Percentiles rank a stretch among this genome's conserved stretches.
phyloP scores from a whole-genome alignment of 2,888 invertebrate species.

The Salticus scenicus region DNA sequence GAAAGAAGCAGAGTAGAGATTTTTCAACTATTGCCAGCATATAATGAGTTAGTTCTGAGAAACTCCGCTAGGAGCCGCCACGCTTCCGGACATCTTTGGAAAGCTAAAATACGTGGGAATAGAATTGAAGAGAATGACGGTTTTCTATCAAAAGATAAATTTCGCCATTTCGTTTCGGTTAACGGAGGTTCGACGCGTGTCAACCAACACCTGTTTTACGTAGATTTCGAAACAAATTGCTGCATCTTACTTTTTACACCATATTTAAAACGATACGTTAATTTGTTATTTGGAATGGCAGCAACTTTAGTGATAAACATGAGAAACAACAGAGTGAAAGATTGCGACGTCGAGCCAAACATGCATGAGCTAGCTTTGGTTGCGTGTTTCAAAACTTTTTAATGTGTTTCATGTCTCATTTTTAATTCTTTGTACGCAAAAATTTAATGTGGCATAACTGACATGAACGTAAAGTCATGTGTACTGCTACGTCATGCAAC shows the following conservation, averaged over 20 bases:
- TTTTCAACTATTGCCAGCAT: conserved; percentile 33
- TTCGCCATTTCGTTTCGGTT: background rate
- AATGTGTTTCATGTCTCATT: conserved; percentile 3
- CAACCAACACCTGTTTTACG: background rate
- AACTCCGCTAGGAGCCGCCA: conserved; percentile 39
- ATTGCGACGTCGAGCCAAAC: background rate
- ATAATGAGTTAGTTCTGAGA: conserved; percentile 60
- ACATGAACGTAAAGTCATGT: too few species aligned
- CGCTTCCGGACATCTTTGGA: conserved; percentile 25
- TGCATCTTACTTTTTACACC: background rate
- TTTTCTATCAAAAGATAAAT: background rate
- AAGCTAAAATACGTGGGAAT: conserved; percentile 7
- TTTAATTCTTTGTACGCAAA: background rate
- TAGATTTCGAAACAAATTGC: background rate
- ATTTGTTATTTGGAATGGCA: background rate
- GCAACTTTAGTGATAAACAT: background rate
- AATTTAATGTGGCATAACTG: background rate
- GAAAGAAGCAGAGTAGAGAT: conserved; percentile 34
- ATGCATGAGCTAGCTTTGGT: background rate
- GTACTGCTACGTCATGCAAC: too few species aligned
- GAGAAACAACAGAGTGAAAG: background rate
- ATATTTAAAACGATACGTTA: background rate
- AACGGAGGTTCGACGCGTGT: background rate
- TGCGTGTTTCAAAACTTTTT: background rate
- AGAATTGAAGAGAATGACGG: background rate